A percentile compares a stretch with the other conserved stretches of the same genome.
Conservation (phyloP, 2,888 invertebrate species). For the Metallyticus violacea region DNA sequence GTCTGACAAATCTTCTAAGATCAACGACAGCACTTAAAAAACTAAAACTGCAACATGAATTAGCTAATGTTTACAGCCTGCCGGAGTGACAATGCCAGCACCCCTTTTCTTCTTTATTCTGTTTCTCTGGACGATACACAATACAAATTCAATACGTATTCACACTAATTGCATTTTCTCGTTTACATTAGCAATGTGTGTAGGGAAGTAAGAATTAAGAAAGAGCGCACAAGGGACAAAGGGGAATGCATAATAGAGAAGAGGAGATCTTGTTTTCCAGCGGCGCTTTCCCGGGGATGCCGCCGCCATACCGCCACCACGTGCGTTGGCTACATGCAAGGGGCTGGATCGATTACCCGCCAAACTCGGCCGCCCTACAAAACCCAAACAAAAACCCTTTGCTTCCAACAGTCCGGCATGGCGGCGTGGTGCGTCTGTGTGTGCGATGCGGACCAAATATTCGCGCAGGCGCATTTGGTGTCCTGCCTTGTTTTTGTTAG, state of each 20-base stretch:
- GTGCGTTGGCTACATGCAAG: slow-evolving; percentile 10
- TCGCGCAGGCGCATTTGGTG: neutral
- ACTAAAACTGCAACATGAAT: too few relatives aligned
- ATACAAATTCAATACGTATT: neutral
- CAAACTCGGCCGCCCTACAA: slow-evolving; percentile 6
- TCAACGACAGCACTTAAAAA: too few relatives aligned
- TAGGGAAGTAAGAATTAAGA: neutral
- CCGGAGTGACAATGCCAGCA: too few relatives aligned
- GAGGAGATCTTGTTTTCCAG: neutral
- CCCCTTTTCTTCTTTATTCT: neutral
- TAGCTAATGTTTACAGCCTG: too few relatives aligned
- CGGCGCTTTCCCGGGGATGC: slow-evolving; percentile 6
- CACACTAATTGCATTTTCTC: neutral
- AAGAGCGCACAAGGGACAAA: neutral
- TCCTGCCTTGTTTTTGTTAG: neutral
- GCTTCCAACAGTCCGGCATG: neutral
- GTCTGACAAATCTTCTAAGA: too few relatives aligned
- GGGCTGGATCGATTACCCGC: slow-evolving; percentile 25
- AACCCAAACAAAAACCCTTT: slow-evolving; percentile 26
- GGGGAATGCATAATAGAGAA: neutral
- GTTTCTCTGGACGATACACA: too few relatives aligned
- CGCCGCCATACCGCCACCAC: neutral
- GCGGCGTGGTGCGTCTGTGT: neutral
- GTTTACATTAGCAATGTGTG: neutral
- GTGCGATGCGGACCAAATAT: neutral